phyloP scores from a whole-genome alignment of 2,113 vertebrate species.

The Peromyscus leucopus region DNA sequence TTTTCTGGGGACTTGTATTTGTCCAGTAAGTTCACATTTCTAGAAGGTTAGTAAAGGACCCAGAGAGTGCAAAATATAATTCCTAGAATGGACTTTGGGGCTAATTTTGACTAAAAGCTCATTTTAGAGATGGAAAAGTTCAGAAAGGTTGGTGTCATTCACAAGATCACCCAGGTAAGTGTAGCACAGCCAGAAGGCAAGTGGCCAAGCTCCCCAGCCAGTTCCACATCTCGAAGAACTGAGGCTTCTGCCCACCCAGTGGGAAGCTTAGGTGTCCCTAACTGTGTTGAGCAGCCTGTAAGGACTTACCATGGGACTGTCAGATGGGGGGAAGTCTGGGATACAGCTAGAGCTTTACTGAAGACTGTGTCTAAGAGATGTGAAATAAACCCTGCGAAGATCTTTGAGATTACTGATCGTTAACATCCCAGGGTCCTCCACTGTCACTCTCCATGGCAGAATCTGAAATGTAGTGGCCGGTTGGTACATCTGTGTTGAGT shows the following conservation, averaged over 20 bases:
- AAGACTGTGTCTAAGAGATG: background rate
- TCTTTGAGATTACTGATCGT: background rate
- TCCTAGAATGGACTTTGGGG: background rate
- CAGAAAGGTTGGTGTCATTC: background rate
- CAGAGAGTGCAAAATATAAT: conserved; percentile 31
- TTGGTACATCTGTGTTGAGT: conserved; percentile 27
- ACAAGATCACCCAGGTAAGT: background rate
- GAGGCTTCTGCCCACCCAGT: background rate
- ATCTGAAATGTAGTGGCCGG: background rate
- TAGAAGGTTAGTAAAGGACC: background rate
- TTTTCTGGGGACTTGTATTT: conserved; percentile 46
- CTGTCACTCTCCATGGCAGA: background rate
- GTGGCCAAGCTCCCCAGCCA: background rate
- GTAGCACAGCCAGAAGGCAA: background rate
- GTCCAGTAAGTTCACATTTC: conserved; percentile 25
- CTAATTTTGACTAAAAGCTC: conserved; percentile 38
- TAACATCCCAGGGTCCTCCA: background rate
- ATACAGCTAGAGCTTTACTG: background rate
- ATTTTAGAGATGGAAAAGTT: background rate
- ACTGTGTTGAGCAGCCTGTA: background rate
- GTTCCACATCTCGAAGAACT: background rate
- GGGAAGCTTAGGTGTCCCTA: background rate
- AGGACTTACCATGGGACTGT: background rate
- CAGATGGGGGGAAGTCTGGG: background rate
- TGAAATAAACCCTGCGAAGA: background rate